A percentile compares a stretch with the other conserved stretches of the same genome.
These are phyloP conservation scores for Drosophila formosana DNA, from an alignment of 2,888 invertebrate genomes.

Conservation along the genomic window DNA sequence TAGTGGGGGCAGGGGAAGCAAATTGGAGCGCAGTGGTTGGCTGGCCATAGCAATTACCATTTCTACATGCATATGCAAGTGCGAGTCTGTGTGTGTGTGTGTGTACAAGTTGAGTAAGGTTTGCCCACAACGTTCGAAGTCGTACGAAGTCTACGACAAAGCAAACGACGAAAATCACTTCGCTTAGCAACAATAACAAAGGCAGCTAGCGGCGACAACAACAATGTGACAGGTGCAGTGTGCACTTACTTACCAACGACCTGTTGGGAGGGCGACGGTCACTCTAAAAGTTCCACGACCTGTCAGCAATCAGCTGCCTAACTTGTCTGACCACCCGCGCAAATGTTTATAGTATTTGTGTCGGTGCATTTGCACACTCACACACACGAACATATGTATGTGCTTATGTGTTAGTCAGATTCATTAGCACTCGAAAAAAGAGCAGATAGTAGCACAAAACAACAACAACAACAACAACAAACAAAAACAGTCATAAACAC, in stretches of 20 bases:
- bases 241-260: slow-evolving; percentile 42
- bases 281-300: slow-evolving; percentile 38
- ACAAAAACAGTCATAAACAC: slow-evolving; percentile 13
- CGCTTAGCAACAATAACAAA: slow-evolving; percentile 61
- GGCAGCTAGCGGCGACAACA: slow-evolving; percentile 25
- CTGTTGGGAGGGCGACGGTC: slow-evolving; percentile 50
- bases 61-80: slow-evolving; percentile 7
- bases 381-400: slow-evolving; percentile 13
- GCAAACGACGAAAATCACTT: slow-evolving; percentile 36
- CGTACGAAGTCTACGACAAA: slow-evolving; percentile 22
- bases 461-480: slow-evolving; percentile 1
- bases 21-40: slow-evolving; percentile 40
- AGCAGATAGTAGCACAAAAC: slow-evolving; percentile 56
- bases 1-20: slow-evolving; percentile 52
- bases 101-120: slow-evolving; percentile 37
- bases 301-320: slow-evolving; percentile 17
- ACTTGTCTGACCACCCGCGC: slow-evolving; percentile 47
- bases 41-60: slow-evolving; percentile 38
- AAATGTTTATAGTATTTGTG: slow-evolving; percentile 5
- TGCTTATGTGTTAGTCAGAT: slow-evolving; percentile 30
- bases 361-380: slow-evolving; percentile 10
- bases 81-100: slow-evolving; percentile 2
- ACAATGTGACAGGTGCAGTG: slow-evolving; percentile 26
- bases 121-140: slow-evolving; percentile 12
- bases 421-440: slow-evolving; percentile 61